phyloP scores from a whole-genome alignment of 2,797 vertebrate species.

The Channallabes apus region DNA sequence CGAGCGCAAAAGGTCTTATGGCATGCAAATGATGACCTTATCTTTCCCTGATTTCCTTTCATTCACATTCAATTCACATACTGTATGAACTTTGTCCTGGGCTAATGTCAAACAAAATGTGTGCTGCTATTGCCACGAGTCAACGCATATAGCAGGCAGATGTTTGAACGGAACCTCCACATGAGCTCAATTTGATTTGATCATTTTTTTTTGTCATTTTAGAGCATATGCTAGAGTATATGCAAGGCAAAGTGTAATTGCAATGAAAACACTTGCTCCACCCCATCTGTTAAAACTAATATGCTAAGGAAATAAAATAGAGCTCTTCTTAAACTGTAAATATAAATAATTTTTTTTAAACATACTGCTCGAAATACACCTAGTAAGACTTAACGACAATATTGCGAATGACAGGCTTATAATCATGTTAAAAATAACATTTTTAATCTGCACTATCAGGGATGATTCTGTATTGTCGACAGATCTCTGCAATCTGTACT shows the following conservation, averaged over 20 bases:
- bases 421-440: neutral
- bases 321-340: neutral
- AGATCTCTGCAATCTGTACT: neutral
- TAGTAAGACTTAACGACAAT: neutral
- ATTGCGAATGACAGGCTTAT: neutral
- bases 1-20: slow-evolving; percentile 24
- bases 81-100: neutral
- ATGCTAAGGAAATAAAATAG: slow-evolving; percentile 5
- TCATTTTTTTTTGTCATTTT: neutral
- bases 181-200: neutral
- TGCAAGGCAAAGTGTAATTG: slow-evolving; percentile 13
- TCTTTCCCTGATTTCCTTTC: slow-evolving; percentile 26
- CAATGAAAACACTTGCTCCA: neutral
- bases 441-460: neutral
- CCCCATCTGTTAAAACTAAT: neutral
- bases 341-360: no score
- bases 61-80: slow-evolving; percentile 42
- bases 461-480: neutral
- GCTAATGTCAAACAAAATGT: slow-evolving; percentile 20
- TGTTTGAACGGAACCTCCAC: slow-evolving; percentile 9
- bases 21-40: slow-evolving; percentile 41
- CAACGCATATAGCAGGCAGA: slow-evolving; percentile 18
- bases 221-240: neutral
- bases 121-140: neutral
- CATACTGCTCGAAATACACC: neutral